Base-by-base conservation (phyloP, 2,888 invertebrate genomes). In the Volucella inflata region DNA sequence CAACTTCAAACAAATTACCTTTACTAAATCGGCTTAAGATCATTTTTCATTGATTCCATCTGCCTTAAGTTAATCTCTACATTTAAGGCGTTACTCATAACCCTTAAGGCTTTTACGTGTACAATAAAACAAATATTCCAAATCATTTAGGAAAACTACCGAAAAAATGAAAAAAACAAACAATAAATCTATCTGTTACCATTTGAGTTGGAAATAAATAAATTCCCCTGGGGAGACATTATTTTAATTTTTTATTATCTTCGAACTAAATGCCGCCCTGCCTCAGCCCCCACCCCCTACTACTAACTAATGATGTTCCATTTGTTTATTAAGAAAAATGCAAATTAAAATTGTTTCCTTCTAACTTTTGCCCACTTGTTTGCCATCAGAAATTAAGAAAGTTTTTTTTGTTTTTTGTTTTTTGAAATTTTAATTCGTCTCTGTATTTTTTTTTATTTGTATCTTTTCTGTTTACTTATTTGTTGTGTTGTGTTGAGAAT, bases 321-420 rank as follows among this genome's bases (percentile, higher is more conserved):
- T 70, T 55, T 70, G 46, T 57, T 70, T 70, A 57, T 57, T 70
- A 60, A 75, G 48, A 64, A 53, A 57, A 57, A 75, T 75, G 74
- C 12, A 57, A 75, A 65, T 75, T 40, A 55, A 14, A 46, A 40
- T 75, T 65, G 55, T 38, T 21, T 51, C 6, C 30, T 3, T 6
- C 30, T 30, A 30, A 30, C 30, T 53, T 51, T 36, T 55, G 8
- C 38, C 17, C 72, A 75, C 64, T 55, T 72, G 53, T 51, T 53
- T 70, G 60, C 42, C 65, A 36, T 40, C 64, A 64, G 17, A 48
- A 50, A 51, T 30, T 21, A 40, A 16, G 17, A 10, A 50, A 21
- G n/a, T 10, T 17, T 50, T 38, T 30, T 60, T 42, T 51, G 17
- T 46, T n/a, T 60, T n/a, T 71, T 60, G 1, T 38, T 60, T 14